Conservation (phyloP, 2,888 invertebrate genomes). For the Metopia argyrocephala region DNA sequence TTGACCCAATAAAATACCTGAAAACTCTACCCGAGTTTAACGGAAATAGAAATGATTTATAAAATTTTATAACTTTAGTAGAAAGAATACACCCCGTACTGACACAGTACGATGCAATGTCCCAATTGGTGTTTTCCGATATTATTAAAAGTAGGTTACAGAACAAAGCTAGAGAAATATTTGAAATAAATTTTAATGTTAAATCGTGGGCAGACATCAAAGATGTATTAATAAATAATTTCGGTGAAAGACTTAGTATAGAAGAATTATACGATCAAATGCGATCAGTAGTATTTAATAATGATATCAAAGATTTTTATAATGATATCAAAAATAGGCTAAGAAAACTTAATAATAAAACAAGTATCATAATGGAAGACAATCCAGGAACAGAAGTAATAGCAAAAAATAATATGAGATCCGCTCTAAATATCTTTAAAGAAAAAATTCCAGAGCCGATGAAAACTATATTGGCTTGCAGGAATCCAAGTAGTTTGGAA, state of each 20-base stretch:
- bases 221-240: constrained; percentile 56
- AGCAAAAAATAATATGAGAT: constrained; percentile 56
- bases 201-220: constrained; percentile 58
- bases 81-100: constrained; percentile 48
- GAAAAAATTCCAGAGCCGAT: constrained; percentile 64
- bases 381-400: constrained; percentile 28
- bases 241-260: constrained; percentile 51
- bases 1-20: constrained; percentile 45
- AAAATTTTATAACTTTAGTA: constrained; percentile 46
- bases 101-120: constrained; percentile 48
- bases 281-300: constrained; percentile 47
- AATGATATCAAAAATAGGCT: constrained; percentile 57
- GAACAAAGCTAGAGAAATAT: constrained; percentile 56
- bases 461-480: no score
- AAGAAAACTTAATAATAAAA: constrained; percentile 57
- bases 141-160: constrained; percentile 56
- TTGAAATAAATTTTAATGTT: constrained; percentile 61
- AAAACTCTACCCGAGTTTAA: constrained; percentile 46
- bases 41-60: constrained; percentile 35
- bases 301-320: constrained; percentile 53
- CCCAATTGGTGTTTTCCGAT: constrained; percentile 58
- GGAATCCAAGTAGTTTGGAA: constrained; percentile 54
- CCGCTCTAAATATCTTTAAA: constrained; percentile 63
- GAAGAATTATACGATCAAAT: constrained; percentile 57
- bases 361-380: constrained; percentile 3